Evolutionary conservation across 2,113 vertebrate species (phyloP), one percentile per base, ranked within the genome.

Genomic region (Indicator indicator): DNA sequence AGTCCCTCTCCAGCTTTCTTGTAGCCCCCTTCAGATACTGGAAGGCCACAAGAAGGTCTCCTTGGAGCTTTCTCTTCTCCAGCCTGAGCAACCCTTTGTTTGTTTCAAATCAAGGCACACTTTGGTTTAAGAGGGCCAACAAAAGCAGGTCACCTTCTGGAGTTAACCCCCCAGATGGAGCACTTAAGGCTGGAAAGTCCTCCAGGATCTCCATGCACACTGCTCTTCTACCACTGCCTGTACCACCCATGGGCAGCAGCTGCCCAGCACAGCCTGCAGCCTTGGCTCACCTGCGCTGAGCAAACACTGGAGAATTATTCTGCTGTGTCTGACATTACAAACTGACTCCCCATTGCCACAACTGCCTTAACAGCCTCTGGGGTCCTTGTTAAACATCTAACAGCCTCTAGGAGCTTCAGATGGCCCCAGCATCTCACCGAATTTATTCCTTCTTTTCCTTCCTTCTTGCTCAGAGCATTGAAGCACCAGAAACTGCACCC

Each of bases 181-280:
- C 0, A 3, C 9, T 56, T 5, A 32, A 56, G 65, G 23, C 54
- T 77, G 40, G 5, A 7, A 10, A 70, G 68, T 9, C 42, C 67
- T 9, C 0, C 0, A 0, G 14, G 17, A 33, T 11, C 50, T 20
- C 28, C 9, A 2, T 1, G 26, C 16, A 6, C 27, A 36, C 11
- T 54, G 16, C 21, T 67, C 24, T 10, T 28, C 52, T 11, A 33
- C 54, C 58, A 32, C 38, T 26, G 16, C 2, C 21, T 16, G 9
- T 12, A 8, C 3, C 2, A 9, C 11, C 12, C 1, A 2, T 33
- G 2, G 18, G 44, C 32, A 27, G 78, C 50, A 73, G 63, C 62
- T 12, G 2, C 10, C 38, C 15, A 16, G 18, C 1, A 0, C 2
- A 16, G 4, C 42, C 27, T 33, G 6, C 48, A 2, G 38, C 52